Base-by-base conservation (phyloP, 1,140 invertebrate species). In the Drosophila miranda region DNA sequence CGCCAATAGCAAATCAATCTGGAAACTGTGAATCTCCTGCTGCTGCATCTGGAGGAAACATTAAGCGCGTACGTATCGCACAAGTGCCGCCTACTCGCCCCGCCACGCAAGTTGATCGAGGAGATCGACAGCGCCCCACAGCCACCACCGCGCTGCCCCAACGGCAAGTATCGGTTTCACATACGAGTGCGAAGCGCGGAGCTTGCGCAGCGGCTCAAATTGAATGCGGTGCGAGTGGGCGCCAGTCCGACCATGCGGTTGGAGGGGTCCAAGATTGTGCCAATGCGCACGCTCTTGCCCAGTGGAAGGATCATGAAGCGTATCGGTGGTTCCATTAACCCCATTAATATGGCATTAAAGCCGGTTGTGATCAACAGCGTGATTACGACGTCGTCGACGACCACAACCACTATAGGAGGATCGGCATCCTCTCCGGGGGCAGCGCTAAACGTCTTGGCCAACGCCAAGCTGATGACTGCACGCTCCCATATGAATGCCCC, bases 1-100 rank as follows among this genome's bases (percentile, higher is more conserved):
- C 5, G 0, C 67, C 92, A 94, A 67, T 88, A 96, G 95, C 92
- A 95, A 89, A 91, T 97, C 38, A 93, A 96, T 89, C 90, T 96
- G 21, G 91, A 92, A 44, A 92, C 92, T 13, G 81, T 97, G 45
- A 97, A 97, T 90, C 92, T 97, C n/a, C 89, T 94, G 48, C 78
- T 97, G 16, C 84, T 95, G 46, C 93, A 96, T 72, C 91, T 97
- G 89, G 96, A 97, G 89, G 83, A 92, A 51, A 92, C 93, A 44
- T 82, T 96, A 38, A 95, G 95, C 51, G 96, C 97, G 4, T 98
- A 96, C 92, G 95, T 95, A 43, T 95, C 96, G 46, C 96, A 97
- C 90, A 93, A 96, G 80, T 93, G 96, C 34, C 94, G 93, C 58
- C 94, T 95, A 74, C 93, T 96, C 49, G 94, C 95, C 78, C 94